phyloP scores from a whole-genome alignment of 1,140 invertebrate species.

The Hyles vespertilio region DNA sequence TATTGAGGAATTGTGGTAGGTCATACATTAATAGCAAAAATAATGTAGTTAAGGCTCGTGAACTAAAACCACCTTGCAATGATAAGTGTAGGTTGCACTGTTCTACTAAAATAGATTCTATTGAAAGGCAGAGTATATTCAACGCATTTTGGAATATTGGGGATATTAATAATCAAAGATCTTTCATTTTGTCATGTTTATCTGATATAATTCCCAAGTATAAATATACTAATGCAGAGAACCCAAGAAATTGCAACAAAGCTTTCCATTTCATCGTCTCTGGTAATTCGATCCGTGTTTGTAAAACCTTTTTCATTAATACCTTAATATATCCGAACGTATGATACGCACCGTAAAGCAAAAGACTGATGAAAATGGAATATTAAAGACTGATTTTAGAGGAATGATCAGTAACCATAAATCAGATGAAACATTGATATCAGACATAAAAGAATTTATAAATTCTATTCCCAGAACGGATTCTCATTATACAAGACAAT shows the following conservation, averaged over 20 bases:
- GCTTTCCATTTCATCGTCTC: slow-evolving; percentile 17
- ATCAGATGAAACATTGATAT: background rate
- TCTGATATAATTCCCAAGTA: slow-evolving; percentile 12
- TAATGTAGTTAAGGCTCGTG: slow-evolving; percentile 3
- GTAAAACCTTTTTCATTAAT: slow-evolving; percentile 10
- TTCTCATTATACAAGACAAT: slow-evolving; percentile 10
- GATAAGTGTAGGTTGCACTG: slow-evolving; percentile 7
- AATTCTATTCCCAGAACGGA: slow-evolving; percentile 5
- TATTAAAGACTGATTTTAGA: slow-evolving; percentile 4
- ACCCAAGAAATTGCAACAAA: slow-evolving; percentile 14
- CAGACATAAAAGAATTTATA: slow-evolving; percentile 6
- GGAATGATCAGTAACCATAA: too few relatives aligned
- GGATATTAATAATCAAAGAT: slow-evolving; percentile 5
- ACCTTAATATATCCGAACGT: slow-evolving; percentile 4
- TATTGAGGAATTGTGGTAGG: slow-evolving; percentile 1
- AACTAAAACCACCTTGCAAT: slow-evolving; percentile 3
- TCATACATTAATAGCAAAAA: slow-evolving; percentile 3
- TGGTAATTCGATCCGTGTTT: slow-evolving; percentile 16
- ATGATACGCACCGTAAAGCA: slow-evolving; percentile 6
- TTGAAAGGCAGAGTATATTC: slow-evolving; percentile 3
- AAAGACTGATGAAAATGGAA: slow-evolving; percentile 3
- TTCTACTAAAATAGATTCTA: background rate
- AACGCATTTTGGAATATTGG: slow-evolving; percentile 2
- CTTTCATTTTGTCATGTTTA: slow-evolving; percentile 12
- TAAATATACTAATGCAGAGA: slow-evolving; percentile 17